Percentiles rank a stretch among this genome's conserved stretches.
Conservation (phyloP, 2,888 invertebrate genomes). For the Sinotaia quadrata region DNA sequence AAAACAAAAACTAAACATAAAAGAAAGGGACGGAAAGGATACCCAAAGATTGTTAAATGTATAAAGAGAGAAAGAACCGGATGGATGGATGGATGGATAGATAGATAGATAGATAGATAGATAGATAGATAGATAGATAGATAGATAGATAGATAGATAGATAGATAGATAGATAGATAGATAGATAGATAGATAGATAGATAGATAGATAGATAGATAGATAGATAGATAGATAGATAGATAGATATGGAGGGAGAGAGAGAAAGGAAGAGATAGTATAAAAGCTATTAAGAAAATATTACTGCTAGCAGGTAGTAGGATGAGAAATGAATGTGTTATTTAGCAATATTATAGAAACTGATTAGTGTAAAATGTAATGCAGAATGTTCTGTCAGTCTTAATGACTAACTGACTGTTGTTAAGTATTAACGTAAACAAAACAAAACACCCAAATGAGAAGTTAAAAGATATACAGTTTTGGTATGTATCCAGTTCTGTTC, state of each 20-base stretch:
- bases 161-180: conserved; percentile 1
- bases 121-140: not conserved
- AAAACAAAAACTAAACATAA: not conserved
- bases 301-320: too few relatives aligned
- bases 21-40: not conserved
- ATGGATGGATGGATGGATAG: not conserved
- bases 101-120: not conserved
- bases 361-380: too few relatives aligned
- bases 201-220: conserved; percentile 11
- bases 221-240: conserved; percentile 20
- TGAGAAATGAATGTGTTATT: too few relatives aligned
- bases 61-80: not conserved
- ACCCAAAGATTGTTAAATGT: not conserved
- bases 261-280: conserved; percentile 2
- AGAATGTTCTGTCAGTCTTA: too few relatives aligned
- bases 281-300: too few relatives aligned
- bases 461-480: too few relatives aligned
- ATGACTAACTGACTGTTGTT: too few relatives aligned
- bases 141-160: conserved; percentile 9
- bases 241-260: too few relatives aligned
- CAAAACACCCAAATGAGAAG: too few relatives aligned
- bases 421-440: too few relatives aligned
- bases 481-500: too few relatives aligned
- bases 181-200: conserved; percentile 2
- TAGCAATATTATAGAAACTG: too few relatives aligned